These are phyloP conservation scores for Antigone vipio DNA, from an alignment of 2,113 vertebrate genomes.

Conservation along the genomic window DNA sequence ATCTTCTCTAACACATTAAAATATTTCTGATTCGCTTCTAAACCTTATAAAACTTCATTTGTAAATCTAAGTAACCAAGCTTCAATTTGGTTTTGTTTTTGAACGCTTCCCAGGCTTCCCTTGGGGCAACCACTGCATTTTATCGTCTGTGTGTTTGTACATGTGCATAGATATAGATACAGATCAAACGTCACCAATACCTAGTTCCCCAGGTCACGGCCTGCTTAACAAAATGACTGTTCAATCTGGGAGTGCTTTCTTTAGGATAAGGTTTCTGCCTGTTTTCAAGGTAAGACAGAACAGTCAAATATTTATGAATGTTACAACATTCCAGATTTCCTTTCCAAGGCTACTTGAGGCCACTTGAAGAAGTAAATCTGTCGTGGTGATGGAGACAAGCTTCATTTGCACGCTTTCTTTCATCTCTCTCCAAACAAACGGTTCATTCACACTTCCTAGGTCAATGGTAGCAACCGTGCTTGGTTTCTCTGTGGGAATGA, in stretches of 20 bases:
- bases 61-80: neutral
- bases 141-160: slow-evolving; percentile 32
- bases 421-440: slow-evolving; percentile 57
- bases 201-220: slow-evolving; percentile 26
- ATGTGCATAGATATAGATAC: slow-evolving; percentile 31
- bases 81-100: slow-evolving; percentile 11
- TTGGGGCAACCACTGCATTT: slow-evolving; percentile 20
- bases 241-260: slow-evolving; percentile 53
- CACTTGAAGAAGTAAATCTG: slow-evolving; percentile 69
- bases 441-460: slow-evolving; percentile 65
- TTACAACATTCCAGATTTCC: slow-evolving; percentile 68
- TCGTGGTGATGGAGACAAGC: slow-evolving; percentile 60
- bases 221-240: slow-evolving; percentile 64
- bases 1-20: neutral
- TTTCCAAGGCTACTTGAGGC: slow-evolving; percentile 64
- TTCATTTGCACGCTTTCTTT: slow-evolving; percentile 59
- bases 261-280: slow-evolving; percentile 65
- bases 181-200: slow-evolving; percentile 49
- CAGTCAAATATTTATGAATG: slow-evolving; percentile 67
- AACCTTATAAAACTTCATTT: slow-evolving; percentile 6
- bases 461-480: neutral
- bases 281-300: slow-evolving; percentile 68
- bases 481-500: neutral
- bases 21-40: neutral
- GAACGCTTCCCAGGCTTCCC: neutral